These are phyloP conservation scores for Dendrocopos noguchii DNA, from an alignment of 2,113 vertebrate genomes.

Conservation along the genomic window DNA sequence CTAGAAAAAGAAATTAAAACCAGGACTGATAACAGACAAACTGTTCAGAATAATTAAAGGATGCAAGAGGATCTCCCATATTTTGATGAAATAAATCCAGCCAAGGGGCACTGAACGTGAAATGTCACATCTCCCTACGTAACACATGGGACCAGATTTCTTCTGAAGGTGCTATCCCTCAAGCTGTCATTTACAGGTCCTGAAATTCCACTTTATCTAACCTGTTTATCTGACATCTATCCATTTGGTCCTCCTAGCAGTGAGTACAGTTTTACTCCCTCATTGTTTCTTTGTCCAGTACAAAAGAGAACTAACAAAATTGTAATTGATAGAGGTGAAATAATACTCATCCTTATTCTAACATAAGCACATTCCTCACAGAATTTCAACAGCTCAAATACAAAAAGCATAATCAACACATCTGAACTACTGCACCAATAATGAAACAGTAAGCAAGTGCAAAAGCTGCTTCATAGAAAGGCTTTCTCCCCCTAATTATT, in stretches of 20 bases:
- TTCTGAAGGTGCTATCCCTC: background rate
- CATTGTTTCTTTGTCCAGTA: background rate
- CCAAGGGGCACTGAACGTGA: background rate
- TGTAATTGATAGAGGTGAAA: background rate
- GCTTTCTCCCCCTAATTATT: background rate
- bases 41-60: background rate
- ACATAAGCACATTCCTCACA: background rate
- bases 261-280: background rate
- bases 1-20: background rate
- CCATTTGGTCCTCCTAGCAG: background rate
- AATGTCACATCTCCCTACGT: background rate
- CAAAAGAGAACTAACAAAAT: background rate
- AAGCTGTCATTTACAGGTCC: background rate
- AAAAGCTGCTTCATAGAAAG: background rate
- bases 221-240: background rate
- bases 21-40: background rate
- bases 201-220: background rate
- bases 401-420: background rate
- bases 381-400: background rate
- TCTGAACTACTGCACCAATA: background rate
- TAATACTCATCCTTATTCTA: background rate
- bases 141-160: background rate
- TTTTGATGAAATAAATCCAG: background rate
- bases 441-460: background rate
- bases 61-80: background rate